Conservation (phyloP, 1,140 invertebrate genomes). For the Brachionus rotundiformis region DNA sequence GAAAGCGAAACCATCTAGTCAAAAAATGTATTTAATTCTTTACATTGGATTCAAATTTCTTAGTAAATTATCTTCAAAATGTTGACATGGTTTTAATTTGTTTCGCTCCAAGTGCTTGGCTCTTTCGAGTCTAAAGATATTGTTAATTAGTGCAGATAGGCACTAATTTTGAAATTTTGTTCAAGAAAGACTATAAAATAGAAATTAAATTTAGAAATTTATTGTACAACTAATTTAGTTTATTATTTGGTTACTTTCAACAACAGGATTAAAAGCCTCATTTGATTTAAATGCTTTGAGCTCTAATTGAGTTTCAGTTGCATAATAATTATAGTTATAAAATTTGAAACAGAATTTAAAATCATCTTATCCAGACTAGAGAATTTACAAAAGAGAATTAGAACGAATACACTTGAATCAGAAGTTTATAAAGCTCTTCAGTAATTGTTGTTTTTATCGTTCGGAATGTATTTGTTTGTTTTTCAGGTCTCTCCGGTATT, state of each 20-base stretch:
- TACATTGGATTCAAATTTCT: not conserved
- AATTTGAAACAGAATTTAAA: slow-evolving; percentile 22
- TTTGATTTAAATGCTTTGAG: slow-evolving; percentile 12
- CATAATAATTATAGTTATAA: not conserved
- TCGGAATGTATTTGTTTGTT: slow-evolving; percentile 3
- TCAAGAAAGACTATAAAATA: not conserved
- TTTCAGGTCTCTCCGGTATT: not conserved
- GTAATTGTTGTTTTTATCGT: slow-evolving; percentile 3
- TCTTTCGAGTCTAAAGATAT: not conserved
- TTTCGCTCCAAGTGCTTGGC: not conserved
- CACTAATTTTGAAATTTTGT: not conserved
- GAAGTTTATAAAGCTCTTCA: not conserved
- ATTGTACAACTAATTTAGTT: not conserved
- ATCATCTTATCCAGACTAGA: not conserved
- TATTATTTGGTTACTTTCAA: not conserved
- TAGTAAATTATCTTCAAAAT: not conserved
- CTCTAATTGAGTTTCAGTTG: not conserved
- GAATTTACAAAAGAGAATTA: not conserved
- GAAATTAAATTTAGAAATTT: not conserved
- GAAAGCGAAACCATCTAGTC: not conserved
- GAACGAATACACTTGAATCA: not conserved
- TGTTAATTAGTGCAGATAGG: not conserved
- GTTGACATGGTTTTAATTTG: not conserved
- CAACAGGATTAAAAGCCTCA: slow-evolving; percentile 23
- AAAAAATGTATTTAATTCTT: not conserved